Evolutionary conservation across 2,113 vertebrate species (phyloP), one percentile per base, ranked within the genome.

Genomic region (Gymnarchus niloticus): DNA sequence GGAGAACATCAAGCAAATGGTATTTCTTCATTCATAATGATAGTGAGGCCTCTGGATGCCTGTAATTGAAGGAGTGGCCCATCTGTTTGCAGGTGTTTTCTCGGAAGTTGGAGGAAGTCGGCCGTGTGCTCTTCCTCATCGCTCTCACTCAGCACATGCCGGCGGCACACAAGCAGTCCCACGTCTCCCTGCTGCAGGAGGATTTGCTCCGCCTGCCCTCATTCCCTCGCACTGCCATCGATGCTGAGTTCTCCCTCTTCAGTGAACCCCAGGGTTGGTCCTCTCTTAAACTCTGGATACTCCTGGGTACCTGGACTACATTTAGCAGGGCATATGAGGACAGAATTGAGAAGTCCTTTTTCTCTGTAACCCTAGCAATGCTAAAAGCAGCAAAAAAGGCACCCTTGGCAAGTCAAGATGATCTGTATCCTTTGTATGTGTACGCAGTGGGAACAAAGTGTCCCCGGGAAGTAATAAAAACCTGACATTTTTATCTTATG

Each of bases 171-270:
- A 98, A 98, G 85, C 98, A 99, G 88, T 99, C 98, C 41, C 98
- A 99, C 0, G 98, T 99, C 5, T 99, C 98, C 56, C 94, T 99
- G 95, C 96, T 99, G 0, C 98, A 99, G 92, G 98, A 99, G 87
- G 98, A 99, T 85, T 96, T 99, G 19, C 96, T 99, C 2, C 96
- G 98, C 3, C 92, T 99, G 85, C 98, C 98, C 1, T 99, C 98
- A 0, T 99, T 99, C 89, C 98, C 98, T 0, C 94, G 98, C 7
- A 99, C 96, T 1, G 98, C 98, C 81, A 96, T 99, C 8, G 98
- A 99, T 33, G 98, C 97, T 0, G 98, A 99, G 90, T 99, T 99
- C 92, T 99, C 98, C 0, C 95, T 99, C 85, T 98, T 99, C 90
- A 98, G 93, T 46, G 98, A 99, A 85, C 96, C 95, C 8, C 96